Conservation (phyloP, 2,888 invertebrate species). For the Laspeyria flexula region DNA sequence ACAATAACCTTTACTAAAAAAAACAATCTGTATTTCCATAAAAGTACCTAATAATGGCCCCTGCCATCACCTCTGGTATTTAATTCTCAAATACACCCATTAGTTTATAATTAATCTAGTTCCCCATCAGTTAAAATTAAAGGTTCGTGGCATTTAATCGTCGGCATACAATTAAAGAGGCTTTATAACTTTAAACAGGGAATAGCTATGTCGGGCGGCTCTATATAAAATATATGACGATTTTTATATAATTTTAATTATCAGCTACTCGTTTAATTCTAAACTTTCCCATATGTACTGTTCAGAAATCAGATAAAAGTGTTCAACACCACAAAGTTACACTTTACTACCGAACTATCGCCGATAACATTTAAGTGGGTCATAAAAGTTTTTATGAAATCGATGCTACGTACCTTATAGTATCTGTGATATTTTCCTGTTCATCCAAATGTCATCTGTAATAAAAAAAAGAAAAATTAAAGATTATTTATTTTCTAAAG, state of each 20-base stretch:
- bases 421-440: conserved; percentile 12
- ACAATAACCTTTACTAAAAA: too few species aligned
- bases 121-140: too few species aligned
- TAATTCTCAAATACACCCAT: too few species aligned
- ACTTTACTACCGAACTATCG: conserved; percentile 28
- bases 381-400: conserved; percentile 5
- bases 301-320: too few species aligned
- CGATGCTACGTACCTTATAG: conserved; percentile 8
- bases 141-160: not conserved
- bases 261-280: conserved; percentile 42
- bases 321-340: conserved; percentile 12
- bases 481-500: too few species aligned
- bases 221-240: conserved; percentile 15
- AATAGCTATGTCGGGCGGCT: too few species aligned
- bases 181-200: conserved; percentile 13
- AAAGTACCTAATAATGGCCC: too few species aligned
- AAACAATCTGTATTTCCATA: too few species aligned
- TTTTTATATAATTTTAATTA: not conserved
- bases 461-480: conserved; percentile 31
- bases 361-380: not conserved
- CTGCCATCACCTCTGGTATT: too few species aligned
- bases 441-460: conserved; percentile 47
- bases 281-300: too few species aligned
- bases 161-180: not conserved
- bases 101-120: too few species aligned